These are phyloP conservation scores for Cervus canadensis DNA, from an alignment of 2,113 vertebrate species.

Conservation along the genomic window DNA sequence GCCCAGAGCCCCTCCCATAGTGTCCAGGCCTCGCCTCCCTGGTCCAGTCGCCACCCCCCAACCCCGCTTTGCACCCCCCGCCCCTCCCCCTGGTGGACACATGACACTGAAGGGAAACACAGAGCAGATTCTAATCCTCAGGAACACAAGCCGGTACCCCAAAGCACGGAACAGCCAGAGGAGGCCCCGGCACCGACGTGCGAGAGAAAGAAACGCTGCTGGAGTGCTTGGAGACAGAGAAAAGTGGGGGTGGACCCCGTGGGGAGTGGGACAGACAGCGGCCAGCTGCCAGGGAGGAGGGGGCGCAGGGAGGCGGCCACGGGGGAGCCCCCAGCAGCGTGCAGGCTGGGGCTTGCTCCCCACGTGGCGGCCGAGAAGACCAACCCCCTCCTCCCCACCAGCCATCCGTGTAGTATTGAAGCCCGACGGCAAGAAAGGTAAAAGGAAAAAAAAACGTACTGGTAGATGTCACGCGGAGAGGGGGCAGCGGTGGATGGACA, in stretches of 20 bases:
- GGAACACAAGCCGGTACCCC: neutral
- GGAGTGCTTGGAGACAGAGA: neutral
- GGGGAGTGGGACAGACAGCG: neutral
- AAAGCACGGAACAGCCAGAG: neutral
- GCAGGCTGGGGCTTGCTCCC: neutral
- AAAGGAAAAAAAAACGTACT: constrained; percentile 83
- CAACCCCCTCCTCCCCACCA: neutral
- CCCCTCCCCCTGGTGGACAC: no score
- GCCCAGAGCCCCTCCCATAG: no score
- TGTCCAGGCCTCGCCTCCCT: no score
- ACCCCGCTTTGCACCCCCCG: no score
- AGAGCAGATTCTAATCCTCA: neutral
- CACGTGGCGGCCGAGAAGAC: neutral
- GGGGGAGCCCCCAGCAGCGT: neutral
- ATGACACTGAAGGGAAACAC: neutral
- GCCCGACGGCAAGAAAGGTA: constrained; percentile 46
- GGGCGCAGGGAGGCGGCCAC: neutral
- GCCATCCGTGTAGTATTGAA: neutral
- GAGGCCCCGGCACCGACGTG: fast-evolving
- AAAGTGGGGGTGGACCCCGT: neutral
- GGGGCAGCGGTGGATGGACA: constrained; percentile 96
- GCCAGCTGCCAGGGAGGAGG: neutral
- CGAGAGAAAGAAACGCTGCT: neutral
- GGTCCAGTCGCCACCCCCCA: no score
- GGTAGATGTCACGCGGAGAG: constrained; percentile 94